Base-by-base conservation (phyloP, 1,140 invertebrate species). In the Lasioglossum albipes region DNA sequence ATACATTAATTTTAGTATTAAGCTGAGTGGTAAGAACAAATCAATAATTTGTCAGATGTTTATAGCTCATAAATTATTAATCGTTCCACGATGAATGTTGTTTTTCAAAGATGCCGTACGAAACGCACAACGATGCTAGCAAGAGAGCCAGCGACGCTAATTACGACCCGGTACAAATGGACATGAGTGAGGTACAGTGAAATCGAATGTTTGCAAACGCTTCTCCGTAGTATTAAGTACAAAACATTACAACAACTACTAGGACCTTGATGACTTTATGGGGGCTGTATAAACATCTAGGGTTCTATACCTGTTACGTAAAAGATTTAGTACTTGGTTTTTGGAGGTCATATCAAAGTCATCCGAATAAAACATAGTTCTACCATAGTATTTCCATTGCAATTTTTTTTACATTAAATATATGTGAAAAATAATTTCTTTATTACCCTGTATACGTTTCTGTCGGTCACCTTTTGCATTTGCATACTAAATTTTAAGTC, bases 91-190 rank as follows among this genome's bases (percentile, higher is more conserved):
- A n/a, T 70, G 16, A 61, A 57, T 75, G n/a, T 78, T 86, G 20
- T 87, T 68, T 91, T 87, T 66, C 52, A 20, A 85, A 91, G 90
- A 89, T 90, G 86, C 78, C 83, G 71, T 79, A 85, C 76, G 84
- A 81, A 71, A 83, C 77, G 45, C 84, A 81, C 64, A 65, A 42
- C 41, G 84, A 89, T 9, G 49, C 69, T 18, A 67, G 61, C 57
- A 90, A 86, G 75, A 88, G 87, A 72, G 89, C 91, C 42, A 91
- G 88, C 18, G 94, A 94, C 78, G 92, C 90, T 18, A 95, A 94
- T 79, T 95, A 94, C 73, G 94, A 94, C 75, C 93, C 94, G 67
- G 94, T 94, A 41, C 94, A 94, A 89, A 94, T 95, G 94, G 94
- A 94, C 85, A 92, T 94, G 91, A 95, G 94, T 92, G 94, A 95